Evolutionary conservation across 2,888 invertebrate genomes (phyloP).

Genomic region (Sminthurinus aureus): DNA sequence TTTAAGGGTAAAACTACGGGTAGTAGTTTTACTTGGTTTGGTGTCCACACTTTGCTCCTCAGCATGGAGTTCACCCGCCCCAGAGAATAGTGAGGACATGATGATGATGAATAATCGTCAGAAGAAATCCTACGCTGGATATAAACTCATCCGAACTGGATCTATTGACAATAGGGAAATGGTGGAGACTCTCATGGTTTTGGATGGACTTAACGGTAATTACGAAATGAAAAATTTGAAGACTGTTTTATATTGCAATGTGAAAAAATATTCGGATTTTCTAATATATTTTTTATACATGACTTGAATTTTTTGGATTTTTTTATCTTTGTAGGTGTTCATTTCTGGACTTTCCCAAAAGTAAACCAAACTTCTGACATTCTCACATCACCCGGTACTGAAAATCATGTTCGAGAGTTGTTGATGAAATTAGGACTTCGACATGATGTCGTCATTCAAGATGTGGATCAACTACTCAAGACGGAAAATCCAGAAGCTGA

Average conservation of each 20-base stretch:
- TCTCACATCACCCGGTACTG: conserved; percentile 52
- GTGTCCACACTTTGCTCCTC: not conserved
- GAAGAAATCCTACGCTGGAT: conserved; percentile 53
- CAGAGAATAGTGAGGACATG: not conserved
- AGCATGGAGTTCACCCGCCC: conserved; percentile 1
- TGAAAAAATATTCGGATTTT: not conserved
- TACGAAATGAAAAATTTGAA: too few species aligned
- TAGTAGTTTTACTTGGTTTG: not conserved
- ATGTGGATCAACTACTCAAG: conserved; percentile 61
- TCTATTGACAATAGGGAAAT: conserved; percentile 39
- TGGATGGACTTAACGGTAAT: conserved; percentile 53
- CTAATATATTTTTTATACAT: too few species aligned
- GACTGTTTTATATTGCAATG: too few species aligned
- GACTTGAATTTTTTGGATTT: conserved; percentile 13
- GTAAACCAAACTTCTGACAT: conserved; percentile 55
- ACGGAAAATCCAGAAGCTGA: conserved; percentile 49
- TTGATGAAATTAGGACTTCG: conserved; percentile 49
- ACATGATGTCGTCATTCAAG: conserved; percentile 60
- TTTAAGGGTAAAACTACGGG: not conserved
- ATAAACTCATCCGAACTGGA: conserved; percentile 53
- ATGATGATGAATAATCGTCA: not conserved
- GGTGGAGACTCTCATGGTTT: conserved; percentile 47
- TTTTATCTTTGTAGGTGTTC: conserved; percentile 45
- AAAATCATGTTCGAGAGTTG: conserved; percentile 44
- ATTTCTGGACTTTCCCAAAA: conserved; percentile 59